A percentile compares a stretch with the other conserved stretches of the same genome.
These are phyloP conservation scores for Hydrolagus colliei DNA, from an alignment of 2,797 vertebrate species.

Conservation along the genomic window DNA sequence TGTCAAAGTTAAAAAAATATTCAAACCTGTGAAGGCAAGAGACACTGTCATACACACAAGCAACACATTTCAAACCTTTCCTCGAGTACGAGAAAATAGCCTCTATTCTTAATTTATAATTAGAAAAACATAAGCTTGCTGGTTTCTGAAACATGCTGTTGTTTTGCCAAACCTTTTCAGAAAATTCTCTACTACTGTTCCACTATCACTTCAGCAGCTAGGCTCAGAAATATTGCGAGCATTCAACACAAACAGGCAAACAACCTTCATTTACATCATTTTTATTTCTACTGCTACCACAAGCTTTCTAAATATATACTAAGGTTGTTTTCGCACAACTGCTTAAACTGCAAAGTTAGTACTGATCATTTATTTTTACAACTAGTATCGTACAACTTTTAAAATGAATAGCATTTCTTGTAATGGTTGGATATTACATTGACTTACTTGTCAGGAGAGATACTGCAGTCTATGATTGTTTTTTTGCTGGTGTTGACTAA, in stretches of 20 bases:
- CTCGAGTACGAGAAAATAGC: background rate
- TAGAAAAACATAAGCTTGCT: background rate
- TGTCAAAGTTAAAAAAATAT: constrained; percentile 98
- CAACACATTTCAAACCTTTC: background rate
- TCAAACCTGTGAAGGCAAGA: constrained; percentile 70
- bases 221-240: background rate
- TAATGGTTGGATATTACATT: background rate
- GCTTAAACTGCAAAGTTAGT: too few species aligned
- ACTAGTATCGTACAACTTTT: too few species aligned
- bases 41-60: too few species aligned
- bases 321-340: too few species aligned
- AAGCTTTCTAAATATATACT: too few species aligned
- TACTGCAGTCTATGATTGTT: constrained; percentile 98
- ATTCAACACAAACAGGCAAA: too few species aligned
- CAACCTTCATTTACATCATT: too few species aligned
- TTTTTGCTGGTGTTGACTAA: constrained; percentile 99
- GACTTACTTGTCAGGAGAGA: constrained; percentile 96
- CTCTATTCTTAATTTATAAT: background rate
- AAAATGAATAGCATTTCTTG: too few species aligned
- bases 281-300: too few species aligned
- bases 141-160: background rate
- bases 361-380: too few species aligned
- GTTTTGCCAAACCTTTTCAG: too few species aligned
- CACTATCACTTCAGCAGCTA: background rate
- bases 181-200: too few species aligned